These are phyloP conservation scores for Odiellus spinosus DNA, from an alignment of 2,888 invertebrate genomes.

Conservation along the genomic window DNA sequence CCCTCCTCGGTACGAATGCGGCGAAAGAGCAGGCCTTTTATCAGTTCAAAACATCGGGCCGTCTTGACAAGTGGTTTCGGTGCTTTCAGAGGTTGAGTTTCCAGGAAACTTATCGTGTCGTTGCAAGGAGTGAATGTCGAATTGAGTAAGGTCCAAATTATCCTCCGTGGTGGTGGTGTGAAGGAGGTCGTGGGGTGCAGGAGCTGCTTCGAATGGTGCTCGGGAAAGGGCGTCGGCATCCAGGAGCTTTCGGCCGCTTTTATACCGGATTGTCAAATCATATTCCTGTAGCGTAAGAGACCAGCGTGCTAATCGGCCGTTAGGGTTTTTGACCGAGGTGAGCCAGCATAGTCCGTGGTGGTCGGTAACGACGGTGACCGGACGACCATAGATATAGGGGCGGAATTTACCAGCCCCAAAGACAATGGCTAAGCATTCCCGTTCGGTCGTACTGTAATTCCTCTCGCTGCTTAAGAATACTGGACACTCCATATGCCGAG, in stretches of 20 bases:
- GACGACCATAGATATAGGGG: conserved; percentile 25
- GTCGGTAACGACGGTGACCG: conserved; percentile 27
- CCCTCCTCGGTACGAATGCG: too few relatives aligned
- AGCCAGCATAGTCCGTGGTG: conserved; percentile 23
- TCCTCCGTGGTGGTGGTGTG: too few relatives aligned
- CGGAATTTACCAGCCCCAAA: conserved; percentile 25
- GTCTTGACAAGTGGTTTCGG: too few relatives aligned
- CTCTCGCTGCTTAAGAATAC: neutral
- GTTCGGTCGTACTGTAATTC: neutral
- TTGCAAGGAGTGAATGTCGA: too few relatives aligned
- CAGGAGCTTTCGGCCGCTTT: conserved; percentile 6
- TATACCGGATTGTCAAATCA: conserved; percentile 12
- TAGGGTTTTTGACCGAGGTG: neutral
- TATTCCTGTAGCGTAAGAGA: conserved; percentile 13
- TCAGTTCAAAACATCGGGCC: too few relatives aligned
- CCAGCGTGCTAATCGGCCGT: conserved; percentile 15
- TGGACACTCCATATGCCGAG: too few relatives aligned
- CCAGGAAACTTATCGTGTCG: too few relatives aligned
- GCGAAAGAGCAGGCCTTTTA: too few relatives aligned
- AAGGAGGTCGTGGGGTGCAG: too few relatives aligned
- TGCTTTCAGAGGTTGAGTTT: too few relatives aligned
- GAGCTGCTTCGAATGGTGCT: too few relatives aligned
- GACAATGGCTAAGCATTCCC: conserved; percentile 28
- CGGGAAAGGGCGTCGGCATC: conserved; percentile 13
- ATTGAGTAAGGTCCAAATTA: too few relatives aligned